A percentile compares a stretch with the other conserved stretches of the same genome.
These are phyloP conservation scores for Elegia similella DNA, from an alignment of 2,888 invertebrate species.

Conservation along the genomic window DNA sequence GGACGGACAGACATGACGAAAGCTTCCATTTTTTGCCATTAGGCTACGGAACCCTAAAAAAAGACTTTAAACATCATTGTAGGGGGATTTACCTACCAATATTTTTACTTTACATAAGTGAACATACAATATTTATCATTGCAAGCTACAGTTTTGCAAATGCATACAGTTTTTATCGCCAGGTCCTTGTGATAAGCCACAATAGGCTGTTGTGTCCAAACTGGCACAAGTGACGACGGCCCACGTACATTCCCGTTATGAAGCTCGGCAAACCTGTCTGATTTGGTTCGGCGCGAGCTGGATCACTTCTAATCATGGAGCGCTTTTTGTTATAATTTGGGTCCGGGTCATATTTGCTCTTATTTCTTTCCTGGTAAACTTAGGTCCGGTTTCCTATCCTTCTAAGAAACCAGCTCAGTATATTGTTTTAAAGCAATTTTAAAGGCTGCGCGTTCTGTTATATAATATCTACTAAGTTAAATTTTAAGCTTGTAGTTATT, in stretches of 20 bases:
- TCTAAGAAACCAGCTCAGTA: neutral
- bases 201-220: conserved; percentile 41
- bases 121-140: neutral
- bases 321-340: conserved; percentile 4
- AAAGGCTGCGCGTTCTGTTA: too few relatives aligned
- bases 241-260: conserved; percentile 6
- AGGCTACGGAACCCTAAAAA: too few relatives aligned
- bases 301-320: neutral
- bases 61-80: too few relatives aligned
- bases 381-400: neutral
- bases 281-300: conserved; percentile 4
- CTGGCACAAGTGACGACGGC: conserved; percentile 24
- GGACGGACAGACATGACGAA: too few relatives aligned
- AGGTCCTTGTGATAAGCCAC: conserved; percentile 38
- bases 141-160: conserved; percentile 18
- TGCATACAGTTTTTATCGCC: conserved; percentile 37
- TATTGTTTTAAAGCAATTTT: neutral
- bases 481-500: too few relatives aligned
- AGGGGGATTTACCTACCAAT: neutral
- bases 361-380: neutral
- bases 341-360: neutral
- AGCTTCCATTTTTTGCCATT: too few relatives aligned
- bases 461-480: too few relatives aligned
- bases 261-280: conserved; percentile 8
- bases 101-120: neutral